Evolutionary conservation across 2,113 vertebrate species (phyloP).

Genomic region (Panthera tigris): DNA sequence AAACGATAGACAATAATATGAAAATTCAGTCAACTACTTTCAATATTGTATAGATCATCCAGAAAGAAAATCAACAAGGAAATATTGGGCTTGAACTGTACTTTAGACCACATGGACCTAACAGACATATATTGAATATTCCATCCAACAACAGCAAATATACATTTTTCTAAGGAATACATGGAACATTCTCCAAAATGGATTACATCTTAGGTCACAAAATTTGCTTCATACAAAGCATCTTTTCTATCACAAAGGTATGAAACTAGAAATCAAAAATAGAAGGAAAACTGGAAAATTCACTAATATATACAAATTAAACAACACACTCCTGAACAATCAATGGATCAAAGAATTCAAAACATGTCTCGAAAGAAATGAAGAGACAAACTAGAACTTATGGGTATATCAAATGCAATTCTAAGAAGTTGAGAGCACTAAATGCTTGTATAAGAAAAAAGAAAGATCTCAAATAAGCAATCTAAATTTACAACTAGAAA

Average conservation of each 20-base stretch:
- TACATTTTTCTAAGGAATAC: neutral
- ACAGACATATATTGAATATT: neutral
- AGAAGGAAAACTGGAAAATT: neutral
- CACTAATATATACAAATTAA: neutral
- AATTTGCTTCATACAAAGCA: neutral
- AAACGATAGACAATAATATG: neutral
- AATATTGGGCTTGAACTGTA: neutral
- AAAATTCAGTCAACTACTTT: neutral
- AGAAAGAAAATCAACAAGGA: neutral
- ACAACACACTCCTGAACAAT: neutral
- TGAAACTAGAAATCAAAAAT: neutral
- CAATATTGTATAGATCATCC: neutral
- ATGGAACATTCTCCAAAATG: neutral
- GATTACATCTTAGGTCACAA: no score
- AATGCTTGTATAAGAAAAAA: neutral
- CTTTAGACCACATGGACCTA: neutral
- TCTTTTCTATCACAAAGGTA: neutral
- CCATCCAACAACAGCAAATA: neutral
- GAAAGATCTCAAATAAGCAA: neutral
- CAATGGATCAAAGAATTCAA: neutral
- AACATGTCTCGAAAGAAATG: neutral
- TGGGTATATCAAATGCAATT: neutral
- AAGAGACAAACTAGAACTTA: neutral
- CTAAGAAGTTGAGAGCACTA: neutral
- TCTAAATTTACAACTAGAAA: neutral